phyloP scores from a whole-genome alignment of 2,888 invertebrate genomes.

The Aphodius sticticus region DNA sequence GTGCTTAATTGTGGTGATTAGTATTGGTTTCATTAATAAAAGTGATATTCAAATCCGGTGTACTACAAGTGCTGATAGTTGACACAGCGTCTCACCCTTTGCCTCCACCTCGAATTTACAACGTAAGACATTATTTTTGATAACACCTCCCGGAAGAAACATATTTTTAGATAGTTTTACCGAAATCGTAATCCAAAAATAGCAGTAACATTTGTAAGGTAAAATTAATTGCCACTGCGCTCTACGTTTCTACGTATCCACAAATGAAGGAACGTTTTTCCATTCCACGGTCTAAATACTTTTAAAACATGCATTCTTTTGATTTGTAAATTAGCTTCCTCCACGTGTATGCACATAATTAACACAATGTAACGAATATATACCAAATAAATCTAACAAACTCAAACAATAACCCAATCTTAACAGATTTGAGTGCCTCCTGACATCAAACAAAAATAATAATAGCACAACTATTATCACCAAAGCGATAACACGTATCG shows the following conservation, averaged over 20 bases:
- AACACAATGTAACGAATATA: background rate
- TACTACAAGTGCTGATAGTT: background rate
- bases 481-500: background rate
- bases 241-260: background rate
- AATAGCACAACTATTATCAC: background rate
- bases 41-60: background rate
- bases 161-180: background rate
- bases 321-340: background rate
- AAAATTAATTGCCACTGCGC: background rate
- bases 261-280: background rate
- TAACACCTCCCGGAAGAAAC: background rate
- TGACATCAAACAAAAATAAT: background rate
- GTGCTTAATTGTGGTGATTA: constrained; percentile 12
- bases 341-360: background rate
- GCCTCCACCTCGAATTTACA: background rate
- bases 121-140: background rate
- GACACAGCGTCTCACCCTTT: background rate
- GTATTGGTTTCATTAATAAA: constrained; percentile 16
- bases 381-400: background rate
- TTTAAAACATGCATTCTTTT: background rate
- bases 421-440: background rate
- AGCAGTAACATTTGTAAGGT: background rate
- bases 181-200: background rate
- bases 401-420: background rate
- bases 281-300: background rate